phyloP scores from a whole-genome alignment of 2,888 invertebrate species.

The Cataglyphis cursor region DNA sequence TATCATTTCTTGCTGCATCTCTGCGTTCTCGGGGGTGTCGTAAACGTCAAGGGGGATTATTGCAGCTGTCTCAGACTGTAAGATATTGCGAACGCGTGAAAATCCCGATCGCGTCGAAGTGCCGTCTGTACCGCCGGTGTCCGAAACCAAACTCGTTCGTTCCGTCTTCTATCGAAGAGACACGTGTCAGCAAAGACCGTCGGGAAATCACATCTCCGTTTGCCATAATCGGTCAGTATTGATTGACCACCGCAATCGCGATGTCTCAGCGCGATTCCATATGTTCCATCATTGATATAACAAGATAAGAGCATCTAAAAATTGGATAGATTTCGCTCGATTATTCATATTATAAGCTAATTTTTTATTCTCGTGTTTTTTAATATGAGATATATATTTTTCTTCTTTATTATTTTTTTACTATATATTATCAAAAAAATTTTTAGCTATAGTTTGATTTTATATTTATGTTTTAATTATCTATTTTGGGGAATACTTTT shows the following conservation, averaged over 20 bases:
- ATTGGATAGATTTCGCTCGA: background rate
- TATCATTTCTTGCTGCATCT: conserved; percentile 42
- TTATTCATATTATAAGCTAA: background rate
- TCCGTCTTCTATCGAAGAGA: conserved; percentile 24
- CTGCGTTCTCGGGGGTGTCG: conserved; percentile 42
- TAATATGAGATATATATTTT: background rate
- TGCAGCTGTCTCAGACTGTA: conserved; percentile 46
- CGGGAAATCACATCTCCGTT: conserved; percentile 64
- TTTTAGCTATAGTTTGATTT: background rate
- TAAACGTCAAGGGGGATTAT: conserved; percentile 53
- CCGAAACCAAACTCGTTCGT: conserved; percentile 40
- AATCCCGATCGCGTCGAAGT: conserved; percentile 27
- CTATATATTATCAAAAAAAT: background rate
- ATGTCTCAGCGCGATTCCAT: conserved; percentile 60
- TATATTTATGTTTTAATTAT: background rate
- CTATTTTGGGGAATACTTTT: background rate
- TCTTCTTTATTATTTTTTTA: background rate
- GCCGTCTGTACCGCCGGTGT: background rate
- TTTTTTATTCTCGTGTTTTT: background rate
- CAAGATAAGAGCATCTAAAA: background rate
- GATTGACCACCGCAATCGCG: conserved; percentile 72
- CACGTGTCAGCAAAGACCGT: conserved; percentile 30
- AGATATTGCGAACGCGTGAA: conserved; percentile 48
- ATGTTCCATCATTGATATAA: conserved; percentile 22
- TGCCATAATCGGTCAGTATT: conserved; percentile 71